These are phyloP conservation scores for Aphelocoma coerulescens DNA, from an alignment of 2,113 vertebrate genomes.

Conservation along the genomic window DNA sequence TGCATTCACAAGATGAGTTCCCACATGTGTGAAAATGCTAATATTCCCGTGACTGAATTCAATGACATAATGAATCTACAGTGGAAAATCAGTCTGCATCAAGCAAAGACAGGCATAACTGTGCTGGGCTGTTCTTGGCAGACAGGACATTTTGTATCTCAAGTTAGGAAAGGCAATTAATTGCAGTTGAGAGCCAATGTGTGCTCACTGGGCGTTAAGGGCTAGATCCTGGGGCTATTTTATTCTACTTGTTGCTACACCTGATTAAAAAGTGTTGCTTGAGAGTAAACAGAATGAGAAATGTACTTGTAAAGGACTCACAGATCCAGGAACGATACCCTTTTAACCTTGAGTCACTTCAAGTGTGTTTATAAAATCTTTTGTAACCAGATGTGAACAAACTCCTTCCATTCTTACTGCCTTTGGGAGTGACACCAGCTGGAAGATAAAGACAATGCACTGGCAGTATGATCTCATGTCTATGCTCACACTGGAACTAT, in stretches of 20 bases:
- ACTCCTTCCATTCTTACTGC: not conserved
- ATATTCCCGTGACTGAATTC: constrained; percentile 58
- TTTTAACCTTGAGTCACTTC: constrained; percentile 22
- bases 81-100: constrained; percentile 59
- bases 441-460: not conserved
- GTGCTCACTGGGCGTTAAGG: not conserved
- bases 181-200: not conserved
- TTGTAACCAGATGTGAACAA: not conserved
- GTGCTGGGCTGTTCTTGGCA: constrained; percentile 37
- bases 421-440: constrained; percentile 12
- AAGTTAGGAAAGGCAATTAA: constrained; percentile 9
- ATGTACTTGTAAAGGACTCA: not conserved
- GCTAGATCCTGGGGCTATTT: not conserved
- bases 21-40: constrained; percentile 59
- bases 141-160: not conserved
- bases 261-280: constrained; percentile 14
- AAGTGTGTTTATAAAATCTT: not conserved
- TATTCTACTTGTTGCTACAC: constrained; percentile 1
- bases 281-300: constrained; percentile 39
- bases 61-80: constrained; percentile 59
- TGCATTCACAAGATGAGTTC: constrained; percentile 42
- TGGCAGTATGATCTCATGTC: not conserved
- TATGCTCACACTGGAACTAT: not conserved
- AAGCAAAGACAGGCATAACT: constrained; percentile 60
- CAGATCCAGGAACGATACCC: not conserved